Evolutionary conservation across 92 coral and sea anemone species (phyloP).

Genomic region (Porites lobata): DNA sequence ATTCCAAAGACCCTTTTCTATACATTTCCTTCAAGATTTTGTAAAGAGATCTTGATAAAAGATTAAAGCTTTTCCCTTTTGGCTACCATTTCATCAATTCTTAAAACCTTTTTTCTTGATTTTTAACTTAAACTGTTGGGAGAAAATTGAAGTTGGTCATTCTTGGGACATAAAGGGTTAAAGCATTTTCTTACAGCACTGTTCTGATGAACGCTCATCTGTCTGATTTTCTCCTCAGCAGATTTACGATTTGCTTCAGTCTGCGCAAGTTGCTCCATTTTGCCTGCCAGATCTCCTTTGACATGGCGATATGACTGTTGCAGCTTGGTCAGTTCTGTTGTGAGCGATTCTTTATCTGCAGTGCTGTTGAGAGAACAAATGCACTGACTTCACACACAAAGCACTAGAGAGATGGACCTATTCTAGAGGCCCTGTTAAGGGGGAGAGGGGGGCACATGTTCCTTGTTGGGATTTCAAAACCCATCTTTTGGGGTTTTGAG

Average conservation of each 20-base stretch:
- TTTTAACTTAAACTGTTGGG: too few species aligned
- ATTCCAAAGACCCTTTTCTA: too few species aligned
- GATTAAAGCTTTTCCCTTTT: too few species aligned
- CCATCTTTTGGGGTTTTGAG: too few species aligned
- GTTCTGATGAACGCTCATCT: conserved; percentile 52
- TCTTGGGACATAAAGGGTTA: not conserved
- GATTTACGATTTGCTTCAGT: conserved; percentile 70
- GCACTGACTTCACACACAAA: not conserved
- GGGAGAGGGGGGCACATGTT: too few species aligned
- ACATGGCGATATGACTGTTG: conserved; percentile 91
- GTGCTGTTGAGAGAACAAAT: conserved; percentile 46
- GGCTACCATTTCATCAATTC: too few species aligned
- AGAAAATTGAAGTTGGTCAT: too few species aligned
- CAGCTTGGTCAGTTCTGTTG: conserved; percentile 82
- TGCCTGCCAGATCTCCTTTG: conserved; percentile 74
- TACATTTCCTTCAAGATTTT: too few species aligned
- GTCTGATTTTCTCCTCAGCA: conserved; percentile 73
- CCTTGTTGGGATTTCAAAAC: too few species aligned
- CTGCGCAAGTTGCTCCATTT: conserved; percentile 75
- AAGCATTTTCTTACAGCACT: conserved; percentile 48
- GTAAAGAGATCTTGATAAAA: too few species aligned
- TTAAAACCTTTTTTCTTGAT: too few species aligned
- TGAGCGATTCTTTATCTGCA: conserved; percentile 88
- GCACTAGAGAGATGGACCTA: not conserved
- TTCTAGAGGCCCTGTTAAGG: too few species aligned